phyloP scores from a whole-genome alignment of 2,797 vertebrate genomes.

The Acomys russatus region DNA sequence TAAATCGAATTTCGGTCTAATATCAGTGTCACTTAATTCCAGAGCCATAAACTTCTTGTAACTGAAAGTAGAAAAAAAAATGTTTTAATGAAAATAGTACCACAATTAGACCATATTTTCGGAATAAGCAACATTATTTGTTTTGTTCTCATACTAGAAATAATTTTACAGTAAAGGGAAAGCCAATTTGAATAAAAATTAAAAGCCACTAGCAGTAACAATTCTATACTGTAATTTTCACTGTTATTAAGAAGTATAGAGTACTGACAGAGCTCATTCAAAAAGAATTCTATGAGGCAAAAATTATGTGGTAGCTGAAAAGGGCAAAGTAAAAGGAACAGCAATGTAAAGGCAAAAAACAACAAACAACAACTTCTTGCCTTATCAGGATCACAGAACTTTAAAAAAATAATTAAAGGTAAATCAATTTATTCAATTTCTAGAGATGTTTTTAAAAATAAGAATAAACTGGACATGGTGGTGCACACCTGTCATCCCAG shows the following conservation, averaged over 20 bases:
- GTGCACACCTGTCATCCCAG: too few relatives aligned
- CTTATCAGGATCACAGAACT: neutral
- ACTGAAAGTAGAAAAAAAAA: conserved; percentile 79
- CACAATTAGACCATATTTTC: conserved; percentile 57
- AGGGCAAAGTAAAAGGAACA: neutral
- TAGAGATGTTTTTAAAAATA: neutral
- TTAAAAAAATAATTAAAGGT: conserved; percentile 10
- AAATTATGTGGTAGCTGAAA: neutral
- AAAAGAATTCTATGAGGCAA: conserved; percentile 38
- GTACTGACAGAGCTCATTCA: conserved; percentile 12
- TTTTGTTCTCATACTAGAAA: conserved; percentile 47
- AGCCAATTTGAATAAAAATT: conserved; percentile 43
- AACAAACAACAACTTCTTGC: neutral
- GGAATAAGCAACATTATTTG: neutral
- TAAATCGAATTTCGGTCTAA: conserved; percentile 78
- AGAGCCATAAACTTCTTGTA: conserved; percentile 80
- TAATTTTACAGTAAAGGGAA: conserved; percentile 60
- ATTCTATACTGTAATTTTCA: neutral
- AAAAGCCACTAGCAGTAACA: conserved; percentile 44
- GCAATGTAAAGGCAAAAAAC: neutral
- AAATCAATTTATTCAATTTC: conserved; percentile 24
- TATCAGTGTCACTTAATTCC: conserved; percentile 76
- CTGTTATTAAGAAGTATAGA: conserved; percentile 41
- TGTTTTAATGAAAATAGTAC: conserved; percentile 50
- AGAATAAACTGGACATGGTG: too few relatives aligned